Evolutionary conservation across 2,888 invertebrate species (phyloP).

Genomic region (Epinotia bilunana): DNA sequence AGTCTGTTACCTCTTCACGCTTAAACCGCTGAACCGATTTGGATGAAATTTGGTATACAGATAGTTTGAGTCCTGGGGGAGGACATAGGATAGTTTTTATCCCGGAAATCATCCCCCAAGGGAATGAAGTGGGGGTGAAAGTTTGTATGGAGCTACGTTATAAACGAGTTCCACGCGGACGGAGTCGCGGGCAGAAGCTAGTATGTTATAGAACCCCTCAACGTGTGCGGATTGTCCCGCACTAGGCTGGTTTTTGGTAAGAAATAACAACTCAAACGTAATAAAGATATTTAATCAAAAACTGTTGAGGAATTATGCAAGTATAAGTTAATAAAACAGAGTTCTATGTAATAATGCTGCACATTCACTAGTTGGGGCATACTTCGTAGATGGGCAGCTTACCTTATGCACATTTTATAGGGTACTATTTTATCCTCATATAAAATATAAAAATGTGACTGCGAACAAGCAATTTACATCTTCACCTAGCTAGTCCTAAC

Average conservation of each 20-base stretch:
- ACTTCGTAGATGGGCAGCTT: background rate
- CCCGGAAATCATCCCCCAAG: no score
- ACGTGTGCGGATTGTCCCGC: no score
- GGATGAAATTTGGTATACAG: no score
- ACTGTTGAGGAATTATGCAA: background rate
- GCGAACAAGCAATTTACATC: background rate
- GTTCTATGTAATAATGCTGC: background rate
- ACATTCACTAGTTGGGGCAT: background rate
- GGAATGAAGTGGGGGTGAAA: no score
- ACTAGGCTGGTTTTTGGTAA: background rate
- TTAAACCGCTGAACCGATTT: no score
- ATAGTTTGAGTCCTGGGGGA: no score
- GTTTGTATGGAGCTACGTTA: no score
- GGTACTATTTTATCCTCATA: background rate
- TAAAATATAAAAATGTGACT: background rate
- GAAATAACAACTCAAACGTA: background rate
- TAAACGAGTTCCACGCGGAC: no score
- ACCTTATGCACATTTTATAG: background rate
- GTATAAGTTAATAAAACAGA: background rate
- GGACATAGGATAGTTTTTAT: no score
- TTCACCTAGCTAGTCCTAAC: background rate
- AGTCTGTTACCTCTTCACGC: no score
- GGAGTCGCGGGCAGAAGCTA: no score
- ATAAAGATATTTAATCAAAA: constrained; percentile 1
- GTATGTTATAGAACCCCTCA: no score